Evolutionary conservation across 2,113 vertebrate genomes (phyloP).

Genomic region (Condylura cristata): DNA sequence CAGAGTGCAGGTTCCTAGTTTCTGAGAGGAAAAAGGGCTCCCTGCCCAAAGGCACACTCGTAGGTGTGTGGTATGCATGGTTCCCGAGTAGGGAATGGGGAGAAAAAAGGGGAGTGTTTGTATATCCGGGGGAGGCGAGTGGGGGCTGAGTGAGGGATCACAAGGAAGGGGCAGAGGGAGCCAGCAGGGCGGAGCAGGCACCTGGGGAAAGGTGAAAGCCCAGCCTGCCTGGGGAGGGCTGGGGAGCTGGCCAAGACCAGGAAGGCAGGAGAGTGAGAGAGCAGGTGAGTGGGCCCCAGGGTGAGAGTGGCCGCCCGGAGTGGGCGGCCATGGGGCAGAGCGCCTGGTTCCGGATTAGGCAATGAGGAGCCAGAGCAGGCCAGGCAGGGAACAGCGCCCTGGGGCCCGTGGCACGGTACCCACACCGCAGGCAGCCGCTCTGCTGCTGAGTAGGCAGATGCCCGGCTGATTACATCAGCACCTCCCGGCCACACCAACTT

Average conservation of each 20-base stretch:
- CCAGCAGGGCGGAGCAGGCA: not conserved
- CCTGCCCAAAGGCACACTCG: not conserved
- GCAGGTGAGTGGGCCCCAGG: not conserved
- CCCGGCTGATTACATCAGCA: slow-evolving; percentile 39
- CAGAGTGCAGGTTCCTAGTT: not conserved
- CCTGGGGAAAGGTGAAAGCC: not conserved
- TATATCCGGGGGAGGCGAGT: not conserved
- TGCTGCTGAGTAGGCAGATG: slow-evolving; percentile 76
- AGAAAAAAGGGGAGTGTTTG: rapidly evolving
- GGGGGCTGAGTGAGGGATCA: not conserved
- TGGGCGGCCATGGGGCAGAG: not conserved
- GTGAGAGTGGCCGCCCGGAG: not conserved
- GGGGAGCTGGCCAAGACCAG: not conserved
- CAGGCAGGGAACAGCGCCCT: not conserved
- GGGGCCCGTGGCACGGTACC: not conserved
- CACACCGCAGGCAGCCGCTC: not conserved
- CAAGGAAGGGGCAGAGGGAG: not conserved
- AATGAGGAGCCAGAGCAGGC: not conserved
- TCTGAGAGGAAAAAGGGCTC: not conserved
- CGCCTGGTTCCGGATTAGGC: not conserved
- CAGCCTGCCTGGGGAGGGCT: not conserved
- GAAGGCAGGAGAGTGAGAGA: not conserved
- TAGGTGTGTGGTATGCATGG: not conserved
- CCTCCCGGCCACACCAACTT: slow-evolving; percentile 72
- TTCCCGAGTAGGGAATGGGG: not conserved